Percentiles rank a stretch among this genome's conserved stretches.
Conservation (phyloP, 2,113 vertebrate species). For the Halichoerus grypus region DNA sequence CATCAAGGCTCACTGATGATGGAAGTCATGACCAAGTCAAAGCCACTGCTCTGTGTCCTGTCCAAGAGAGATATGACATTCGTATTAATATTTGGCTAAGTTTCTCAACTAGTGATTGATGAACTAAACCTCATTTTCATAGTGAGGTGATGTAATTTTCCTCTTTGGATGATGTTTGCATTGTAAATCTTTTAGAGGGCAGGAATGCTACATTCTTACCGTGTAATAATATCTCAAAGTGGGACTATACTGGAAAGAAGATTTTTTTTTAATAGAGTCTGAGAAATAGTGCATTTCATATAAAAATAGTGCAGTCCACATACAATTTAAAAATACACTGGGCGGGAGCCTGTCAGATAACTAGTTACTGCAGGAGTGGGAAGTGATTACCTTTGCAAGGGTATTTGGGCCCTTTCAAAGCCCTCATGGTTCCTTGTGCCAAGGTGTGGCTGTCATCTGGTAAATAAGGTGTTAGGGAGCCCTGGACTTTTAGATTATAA, state of each 20-base stretch:
- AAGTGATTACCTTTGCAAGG: constrained; percentile 9
- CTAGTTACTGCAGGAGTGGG: not conserved
- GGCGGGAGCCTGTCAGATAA: constrained; percentile 10
- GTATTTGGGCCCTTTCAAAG: not conserved
- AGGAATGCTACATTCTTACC: constrained; percentile 19
- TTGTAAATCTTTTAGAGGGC: constrained; percentile 62
- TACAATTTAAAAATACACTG: constrained; percentile 58
- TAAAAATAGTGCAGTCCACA: constrained; percentile 1
- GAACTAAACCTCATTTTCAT: constrained; percentile 60
- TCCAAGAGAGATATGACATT: constrained; percentile 78
- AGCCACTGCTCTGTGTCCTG: constrained; percentile 66
- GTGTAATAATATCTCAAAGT: constrained; percentile 59
- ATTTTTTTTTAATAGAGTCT: constrained; percentile 62
- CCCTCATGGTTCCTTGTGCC: not conserved
- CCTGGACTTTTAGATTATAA: not conserved
- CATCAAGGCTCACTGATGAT: constrained; percentile 65
- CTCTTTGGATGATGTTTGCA: constrained; percentile 64
- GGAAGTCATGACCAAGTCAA: constrained; percentile 75
- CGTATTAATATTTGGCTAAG: constrained; percentile 76
- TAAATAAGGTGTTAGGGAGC: not conserved
- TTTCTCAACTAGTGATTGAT: constrained; percentile 78
- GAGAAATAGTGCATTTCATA: constrained; percentile 62
- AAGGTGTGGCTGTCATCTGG: not conserved
- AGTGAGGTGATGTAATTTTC: constrained; percentile 66
- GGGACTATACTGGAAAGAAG: not conserved